These are phyloP conservation scores for Mesitornis unicolor DNA, from an alignment of 2,113 vertebrate species.

Conservation along the genomic window DNA sequence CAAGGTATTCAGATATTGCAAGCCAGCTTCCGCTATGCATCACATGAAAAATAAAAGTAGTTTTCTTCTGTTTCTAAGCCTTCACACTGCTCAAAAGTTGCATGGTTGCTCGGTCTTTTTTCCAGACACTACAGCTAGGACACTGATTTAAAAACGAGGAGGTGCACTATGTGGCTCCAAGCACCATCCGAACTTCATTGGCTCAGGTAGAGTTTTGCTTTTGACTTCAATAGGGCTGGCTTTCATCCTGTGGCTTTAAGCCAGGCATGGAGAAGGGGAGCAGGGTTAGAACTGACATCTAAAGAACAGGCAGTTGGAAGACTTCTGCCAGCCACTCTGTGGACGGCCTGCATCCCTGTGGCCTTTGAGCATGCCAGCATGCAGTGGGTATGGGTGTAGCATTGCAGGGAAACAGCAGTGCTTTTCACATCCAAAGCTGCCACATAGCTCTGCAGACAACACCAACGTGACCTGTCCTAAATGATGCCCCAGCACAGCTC, in stretches of 20 bases:
- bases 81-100: not conserved
- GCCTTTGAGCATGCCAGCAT: not conserved
- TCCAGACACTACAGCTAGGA: accelerated
- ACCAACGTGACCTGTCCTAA: not conserved
- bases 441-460: not conserved
- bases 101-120: not conserved
- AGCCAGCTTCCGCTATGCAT: not conserved
- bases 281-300: not conserved
- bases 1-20: not conserved
- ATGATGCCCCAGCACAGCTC: not conserved
- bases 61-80: not conserved
- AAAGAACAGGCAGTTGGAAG: not conserved
- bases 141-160: not conserved
- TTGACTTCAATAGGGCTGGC: not conserved
- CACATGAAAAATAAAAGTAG: not conserved
- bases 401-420: not conserved
- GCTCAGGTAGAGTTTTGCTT: not conserved
- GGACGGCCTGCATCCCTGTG: not conserved
- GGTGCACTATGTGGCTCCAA: not conserved
- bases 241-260: not conserved
- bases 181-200: not conserved
- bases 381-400: too few relatives aligned
- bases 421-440: not conserved
- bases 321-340: not conserved
- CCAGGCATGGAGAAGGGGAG: accelerated